Percentiles rank a stretch among this genome's conserved stretches.
These are phyloP conservation scores for Neotragus pygmaeus DNA, from an alignment of 2,113 vertebrate genomes.

Conservation along the genomic window DNA sequence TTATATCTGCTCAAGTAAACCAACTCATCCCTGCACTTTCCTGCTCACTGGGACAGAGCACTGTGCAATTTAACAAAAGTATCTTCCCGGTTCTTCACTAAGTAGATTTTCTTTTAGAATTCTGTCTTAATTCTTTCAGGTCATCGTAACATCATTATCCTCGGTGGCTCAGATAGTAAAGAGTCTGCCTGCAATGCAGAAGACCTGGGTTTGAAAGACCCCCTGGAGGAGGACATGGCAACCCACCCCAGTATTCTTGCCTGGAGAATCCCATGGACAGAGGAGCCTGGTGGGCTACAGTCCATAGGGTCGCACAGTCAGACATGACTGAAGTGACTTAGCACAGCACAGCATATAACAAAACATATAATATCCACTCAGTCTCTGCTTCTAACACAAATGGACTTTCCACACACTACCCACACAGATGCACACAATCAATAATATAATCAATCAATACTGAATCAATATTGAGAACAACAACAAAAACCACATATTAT, in stretches of 20 bases:
- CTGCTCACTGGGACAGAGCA: background rate
- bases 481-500: background rate
- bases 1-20: background rate
- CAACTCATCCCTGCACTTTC: background rate
- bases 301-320: background rate
- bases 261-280: background rate
- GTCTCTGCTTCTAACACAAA: background rate
- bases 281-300: background rate
- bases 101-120: background rate
- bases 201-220: background rate
- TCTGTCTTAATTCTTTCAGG: background rate
- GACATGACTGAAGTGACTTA: background rate
- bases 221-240: background rate
- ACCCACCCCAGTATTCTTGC: background rate
- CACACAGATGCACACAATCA: background rate
- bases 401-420: background rate
- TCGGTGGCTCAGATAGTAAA: background rate
- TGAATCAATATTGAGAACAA: background rate
- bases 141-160: background rate
- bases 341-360: background rate
- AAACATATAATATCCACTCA: background rate
- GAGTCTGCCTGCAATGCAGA: background rate
- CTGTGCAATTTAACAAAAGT: background rate
- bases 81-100: background rate
- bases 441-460: background rate